These are phyloP conservation scores for Drepana arcuata DNA, from an alignment of 1,140 invertebrate genomes.

Conservation along the genomic window DNA sequence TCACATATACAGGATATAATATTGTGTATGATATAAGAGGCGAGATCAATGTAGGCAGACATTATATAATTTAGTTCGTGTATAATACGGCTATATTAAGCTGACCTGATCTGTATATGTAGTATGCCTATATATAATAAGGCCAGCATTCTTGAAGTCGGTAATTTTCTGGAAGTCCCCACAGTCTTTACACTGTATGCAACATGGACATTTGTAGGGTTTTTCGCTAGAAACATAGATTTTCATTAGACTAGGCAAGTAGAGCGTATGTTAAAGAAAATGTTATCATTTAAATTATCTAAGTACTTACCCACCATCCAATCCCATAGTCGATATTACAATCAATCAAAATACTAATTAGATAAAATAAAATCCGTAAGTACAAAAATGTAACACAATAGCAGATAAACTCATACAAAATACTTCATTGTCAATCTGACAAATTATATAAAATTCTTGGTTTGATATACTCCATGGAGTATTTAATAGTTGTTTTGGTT, in stretches of 20 bases:
- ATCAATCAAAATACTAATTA: too few relatives aligned
- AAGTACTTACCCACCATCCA: conserved; percentile 8
- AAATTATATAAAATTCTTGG: too few relatives aligned
- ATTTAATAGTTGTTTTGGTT: too few relatives aligned
- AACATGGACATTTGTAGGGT: conserved; percentile 14
- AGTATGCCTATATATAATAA: conserved; percentile 19
- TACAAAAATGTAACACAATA: conserved; percentile 7
- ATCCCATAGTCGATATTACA: conserved; percentile 3
- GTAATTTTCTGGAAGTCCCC: conserved; percentile 20
- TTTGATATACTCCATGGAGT: too few relatives aligned
- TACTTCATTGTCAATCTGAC: conserved; percentile 6
- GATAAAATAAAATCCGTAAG: conserved; percentile 2
- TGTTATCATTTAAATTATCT: background rate
- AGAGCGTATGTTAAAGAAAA: too few relatives aligned
- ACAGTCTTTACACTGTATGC: conserved; percentile 7
- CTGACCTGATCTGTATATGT: conserved; percentile 13
- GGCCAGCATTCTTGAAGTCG: conserved; percentile 16
- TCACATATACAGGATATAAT: too few relatives aligned
- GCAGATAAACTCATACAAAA: conserved; percentile 13
- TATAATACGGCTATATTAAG: too few relatives aligned
- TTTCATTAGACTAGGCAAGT: too few relatives aligned
- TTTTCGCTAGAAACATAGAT: conserved; percentile 1
- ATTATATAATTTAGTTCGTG: too few relatives aligned
- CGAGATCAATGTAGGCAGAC: too few relatives aligned
- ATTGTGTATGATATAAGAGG: too few relatives aligned